Base-by-base conservation (phyloP, 1,140 invertebrate species). In the Drosophila equinoxialis region DNA sequence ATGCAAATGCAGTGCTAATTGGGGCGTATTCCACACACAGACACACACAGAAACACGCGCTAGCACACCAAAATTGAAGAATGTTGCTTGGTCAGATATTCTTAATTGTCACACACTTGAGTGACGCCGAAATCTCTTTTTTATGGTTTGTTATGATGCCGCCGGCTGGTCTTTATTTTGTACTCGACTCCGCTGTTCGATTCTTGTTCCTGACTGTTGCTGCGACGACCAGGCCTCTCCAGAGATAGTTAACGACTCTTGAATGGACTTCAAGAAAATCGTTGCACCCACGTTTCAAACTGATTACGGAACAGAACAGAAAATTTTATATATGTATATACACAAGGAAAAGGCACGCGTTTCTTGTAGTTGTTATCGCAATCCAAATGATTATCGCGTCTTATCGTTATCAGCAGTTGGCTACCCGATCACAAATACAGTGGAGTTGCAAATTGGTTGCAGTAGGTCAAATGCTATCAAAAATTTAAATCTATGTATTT, bases 11-110 rank as follows among this genome's bases (percentile, higher is more conserved):
- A 70, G 66, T 67, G 69, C 30, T 77, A 60, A 77, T 77, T 77
- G 74, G 74, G 74, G 74, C 74, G 74, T 77, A 70, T 74, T 42
- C 71, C 48, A 20, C 65, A 73, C 57, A 14, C 17, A 11, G 14
- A 48, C 17, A 23, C 45, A 51, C 45, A 51, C 17, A 51, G 4
- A 39, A 8, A 10, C 8, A 37, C 35, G 35, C 35, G 35, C 45
- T 20, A 8, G 8, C 8, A 48, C 6, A 48, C 45, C 17, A 51
- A 11, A 23, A 51, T 51, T 14, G 42, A 61, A 57, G 64, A 77
- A 77, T 71, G 54, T 77, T 77, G 74, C 74, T 61, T 57, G 73
- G 74, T 77, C 74, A 77, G 74, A 76, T 77, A 69, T 61, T 77
- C 3, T 20, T 17, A 6, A 30, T 30, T 8, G 20, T 71, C 51